Evolutionary conservation across 2,797 vertebrate species (phyloP).

Genomic region (Danio choprae): DNA sequence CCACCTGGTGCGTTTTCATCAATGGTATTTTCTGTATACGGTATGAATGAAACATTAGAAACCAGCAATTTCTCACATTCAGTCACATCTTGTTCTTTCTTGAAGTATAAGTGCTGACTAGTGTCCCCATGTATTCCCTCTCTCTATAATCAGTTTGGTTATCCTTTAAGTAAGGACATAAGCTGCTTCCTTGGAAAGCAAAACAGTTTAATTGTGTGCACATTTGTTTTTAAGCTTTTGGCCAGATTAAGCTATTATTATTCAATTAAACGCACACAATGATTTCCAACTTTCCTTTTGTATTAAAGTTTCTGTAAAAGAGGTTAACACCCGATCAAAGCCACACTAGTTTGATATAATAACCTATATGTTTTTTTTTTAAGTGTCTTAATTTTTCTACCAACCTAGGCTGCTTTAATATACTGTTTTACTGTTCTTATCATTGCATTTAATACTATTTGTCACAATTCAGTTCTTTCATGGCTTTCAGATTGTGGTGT

Average conservation of each 20-base stretch:
- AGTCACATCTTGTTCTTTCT: constrained; percentile 7
- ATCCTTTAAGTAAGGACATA: neutral
- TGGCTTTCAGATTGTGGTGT: neutral
- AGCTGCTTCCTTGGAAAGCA: neutral
- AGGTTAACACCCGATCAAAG: neutral
- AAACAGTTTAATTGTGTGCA: neutral
- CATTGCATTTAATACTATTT: neutral
- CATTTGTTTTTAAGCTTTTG: neutral
- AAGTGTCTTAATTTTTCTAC: neutral
- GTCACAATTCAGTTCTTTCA: neutral
- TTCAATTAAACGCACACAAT: neutral
- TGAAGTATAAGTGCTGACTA: neutral
- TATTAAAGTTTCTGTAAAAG: neutral
- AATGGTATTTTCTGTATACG: constrained; percentile 2
- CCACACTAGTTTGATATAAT: neutral
- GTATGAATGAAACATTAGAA: constrained; percentile 38
- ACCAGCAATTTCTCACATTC: constrained; percentile 12
- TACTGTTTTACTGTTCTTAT: neutral
- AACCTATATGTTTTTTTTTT: neutral
- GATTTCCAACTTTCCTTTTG: neutral
- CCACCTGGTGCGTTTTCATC: constrained; percentile 48
- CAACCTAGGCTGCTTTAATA: neutral
- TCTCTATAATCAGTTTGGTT: neutral
- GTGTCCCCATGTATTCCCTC: neutral
- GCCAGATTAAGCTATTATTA: neutral